A percentile compares a stretch with the other conserved stretches of the same genome.
These are phyloP conservation scores for Xylophagus ater DNA, from an alignment of 2,888 invertebrate genomes.

Conservation along the genomic window DNA sequence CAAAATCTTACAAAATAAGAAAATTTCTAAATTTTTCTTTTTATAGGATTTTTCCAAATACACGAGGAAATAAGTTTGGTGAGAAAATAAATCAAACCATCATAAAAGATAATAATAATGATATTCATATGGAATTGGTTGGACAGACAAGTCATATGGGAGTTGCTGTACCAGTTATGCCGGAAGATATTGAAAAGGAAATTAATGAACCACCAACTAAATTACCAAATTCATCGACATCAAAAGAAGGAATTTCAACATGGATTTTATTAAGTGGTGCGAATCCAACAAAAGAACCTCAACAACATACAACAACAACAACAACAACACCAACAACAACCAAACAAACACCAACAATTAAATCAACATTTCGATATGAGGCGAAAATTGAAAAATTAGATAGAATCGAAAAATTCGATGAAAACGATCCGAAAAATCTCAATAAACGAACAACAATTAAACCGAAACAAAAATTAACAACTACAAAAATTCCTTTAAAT, in stretches of 20 bases:
- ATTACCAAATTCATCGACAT: conserved; percentile 42
- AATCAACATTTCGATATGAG: conserved; percentile 8
- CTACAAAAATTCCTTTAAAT: conserved; percentile 26
- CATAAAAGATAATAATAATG: too few species aligned
- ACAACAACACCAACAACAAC: conserved; percentile 14
- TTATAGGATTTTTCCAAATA: too few species aligned
- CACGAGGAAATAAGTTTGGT: too few species aligned
- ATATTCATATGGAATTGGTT: too few species aligned
- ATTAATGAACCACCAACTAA: conserved; percentile 23
- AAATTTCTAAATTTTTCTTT: not conserved
- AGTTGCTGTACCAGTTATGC: conserved; percentile 52
- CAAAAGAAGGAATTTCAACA: conserved; percentile 58
- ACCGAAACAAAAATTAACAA: conserved; percentile 23
- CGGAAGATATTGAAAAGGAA: conserved; percentile 49
- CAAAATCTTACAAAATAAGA: not conserved
- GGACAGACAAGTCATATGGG: too few species aligned
- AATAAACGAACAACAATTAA: conserved; percentile 28
- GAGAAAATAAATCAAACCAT: conserved; percentile 38
- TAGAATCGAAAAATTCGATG: conserved; percentile 13
- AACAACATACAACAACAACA: conserved; percentile 21
- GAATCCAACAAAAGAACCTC: conserved; percentile 34
- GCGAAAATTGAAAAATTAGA: conserved; percentile 19
- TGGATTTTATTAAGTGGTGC: conserved; percentile 61
- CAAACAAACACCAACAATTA: conserved; percentile 15
- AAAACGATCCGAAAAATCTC: conserved; percentile 17